Evolutionary conservation across 2,797 vertebrate genomes (phyloP).

Genomic region (Sylvilagus floridanus): DNA sequence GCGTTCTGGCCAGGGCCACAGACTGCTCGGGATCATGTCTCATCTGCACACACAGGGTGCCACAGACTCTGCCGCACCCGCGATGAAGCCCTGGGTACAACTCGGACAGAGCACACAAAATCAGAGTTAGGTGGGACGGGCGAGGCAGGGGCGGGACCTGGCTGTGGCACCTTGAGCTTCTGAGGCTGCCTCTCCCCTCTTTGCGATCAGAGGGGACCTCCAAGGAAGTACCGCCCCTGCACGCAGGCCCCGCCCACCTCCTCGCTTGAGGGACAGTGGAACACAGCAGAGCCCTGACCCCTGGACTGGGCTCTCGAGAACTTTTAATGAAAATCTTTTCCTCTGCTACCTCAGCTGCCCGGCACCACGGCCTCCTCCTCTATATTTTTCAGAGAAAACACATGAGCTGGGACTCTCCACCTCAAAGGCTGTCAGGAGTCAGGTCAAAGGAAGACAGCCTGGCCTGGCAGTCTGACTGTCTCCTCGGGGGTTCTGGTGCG

Average conservation of each 20-base stretch:
- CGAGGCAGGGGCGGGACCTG: neutral
- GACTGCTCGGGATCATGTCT: neutral
- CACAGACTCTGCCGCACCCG: neutral
- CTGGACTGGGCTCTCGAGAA: neutral
- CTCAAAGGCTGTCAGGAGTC: fast-evolving
- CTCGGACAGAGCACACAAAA: neutral
- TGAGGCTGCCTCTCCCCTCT: too few relatives aligned
- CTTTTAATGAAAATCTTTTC: neutral
- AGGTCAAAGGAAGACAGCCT: neutral
- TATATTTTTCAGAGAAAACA: neutral
- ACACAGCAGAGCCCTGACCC: fast-evolving
- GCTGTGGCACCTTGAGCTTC: fast-evolving
- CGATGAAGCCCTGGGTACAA: neutral
- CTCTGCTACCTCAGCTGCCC: neutral
- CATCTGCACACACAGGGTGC: constrained; percentile 61
- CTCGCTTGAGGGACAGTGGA: fast-evolving
- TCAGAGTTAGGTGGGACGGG: neutral
- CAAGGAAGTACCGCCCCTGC: neutral
- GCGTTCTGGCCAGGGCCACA: neutral
- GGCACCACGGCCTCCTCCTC: fast-evolving
- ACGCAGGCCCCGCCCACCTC: fast-evolving
- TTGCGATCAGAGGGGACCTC: fast-evolving
- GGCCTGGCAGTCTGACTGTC: too few relatives aligned
- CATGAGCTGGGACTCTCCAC: too few relatives aligned
- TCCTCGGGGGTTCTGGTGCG: neutral